Evolutionary conservation across 1,140 invertebrate species (phyloP), one percentile per base, ranked within the genome.

Genomic region (Dendroctonus ponderosae): DNA sequence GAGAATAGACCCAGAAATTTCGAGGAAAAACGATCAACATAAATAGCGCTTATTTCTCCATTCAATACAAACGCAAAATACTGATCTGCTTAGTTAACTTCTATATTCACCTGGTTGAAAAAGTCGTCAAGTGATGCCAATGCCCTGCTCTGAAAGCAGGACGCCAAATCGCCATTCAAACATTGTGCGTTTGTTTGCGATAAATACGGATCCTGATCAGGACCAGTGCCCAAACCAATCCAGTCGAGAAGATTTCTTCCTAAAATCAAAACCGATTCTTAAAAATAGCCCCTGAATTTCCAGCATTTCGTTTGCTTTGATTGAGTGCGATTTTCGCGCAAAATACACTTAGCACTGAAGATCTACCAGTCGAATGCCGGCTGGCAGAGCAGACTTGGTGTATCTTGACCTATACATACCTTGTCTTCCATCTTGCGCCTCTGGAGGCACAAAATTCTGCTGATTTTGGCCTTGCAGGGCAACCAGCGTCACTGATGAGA

Each of bases 61-160:
- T 26, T 2, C 26, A 26, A 26, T 3, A 26, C 26, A 1, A 3
- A 26, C 26, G 26, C 26, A 26, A 26, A 26, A 26, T 26, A 26
- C 26, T 26, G 26, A 26, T 26, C 26, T 26, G 26, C 26, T 2
- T 26, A 26, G 26, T 26, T 26, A 26, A 26, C 1, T 26, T 26
- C 26, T 26, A 26, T 26, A 26, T 26, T 71, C 67, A 77, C 76
- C 63, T 77, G 74, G 65, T 86, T 83, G 71, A 92, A 91, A 74
- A 92, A 91, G 41, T 91, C 88, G 49, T 89, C 86, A 56, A 92
- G 86, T 0, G 86, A 88, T 61, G 83, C 82, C 5, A 91, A 74
- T 0, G 89, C 89, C 69, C 87, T 84, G 0, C 87, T 90, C 74
- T 91, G 92, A 72, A 92, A 91, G 74, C 90, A 92, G 72, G 91